A percentile compares a stretch with the other conserved stretches of the same genome.
phyloP scores from a whole-genome alignment of 1,140 invertebrate species.

The Diorhabda sublineata region DNA sequence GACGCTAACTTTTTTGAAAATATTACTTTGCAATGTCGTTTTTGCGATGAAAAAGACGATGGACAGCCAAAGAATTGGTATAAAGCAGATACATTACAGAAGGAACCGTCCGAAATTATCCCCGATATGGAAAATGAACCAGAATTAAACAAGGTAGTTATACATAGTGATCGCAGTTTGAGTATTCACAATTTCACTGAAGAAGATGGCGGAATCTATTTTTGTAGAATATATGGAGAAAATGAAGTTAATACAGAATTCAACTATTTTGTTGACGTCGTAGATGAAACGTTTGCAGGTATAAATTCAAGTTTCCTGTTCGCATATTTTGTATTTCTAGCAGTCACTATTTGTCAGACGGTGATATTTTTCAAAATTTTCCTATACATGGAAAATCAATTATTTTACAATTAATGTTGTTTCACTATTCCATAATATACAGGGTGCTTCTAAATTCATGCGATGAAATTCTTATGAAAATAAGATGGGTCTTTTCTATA shows the following conservation, averaged over 20 bases:
- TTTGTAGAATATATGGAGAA: slow-evolving; percentile 48
- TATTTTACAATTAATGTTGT: too few species aligned
- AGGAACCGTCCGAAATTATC: slow-evolving; percentile 43
- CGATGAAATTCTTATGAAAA: too few species aligned
- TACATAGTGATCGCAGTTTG: slow-evolving; percentile 48
- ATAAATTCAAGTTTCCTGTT: background rate
- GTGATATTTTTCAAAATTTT: too few species aligned
- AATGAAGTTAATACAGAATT: slow-evolving; percentile 49
- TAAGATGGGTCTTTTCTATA: too few species aligned
- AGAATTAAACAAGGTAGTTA: slow-evolving; percentile 46
- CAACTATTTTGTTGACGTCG: slow-evolving; percentile 51
- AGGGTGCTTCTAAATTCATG: too few species aligned
- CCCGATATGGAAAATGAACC: slow-evolving; percentile 48
- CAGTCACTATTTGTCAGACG: too few species aligned
- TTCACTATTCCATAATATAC: too few species aligned
- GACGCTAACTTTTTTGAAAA: slow-evolving; percentile 46
- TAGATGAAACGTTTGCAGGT: slow-evolving; percentile 9
- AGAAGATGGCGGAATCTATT: slow-evolving; percentile 51
- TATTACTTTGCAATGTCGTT: slow-evolving; percentile 48
- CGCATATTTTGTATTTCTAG: background rate
- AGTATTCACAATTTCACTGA: slow-evolving; percentile 45
- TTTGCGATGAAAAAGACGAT: slow-evolving; percentile 48
- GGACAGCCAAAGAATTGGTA: slow-evolving; percentile 51
- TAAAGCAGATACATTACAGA: slow-evolving; percentile 46
- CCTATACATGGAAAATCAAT: too few species aligned